phyloP scores from a whole-genome alignment of 2,888 invertebrate species.

The Eudasyphora cyanicolor region DNA sequence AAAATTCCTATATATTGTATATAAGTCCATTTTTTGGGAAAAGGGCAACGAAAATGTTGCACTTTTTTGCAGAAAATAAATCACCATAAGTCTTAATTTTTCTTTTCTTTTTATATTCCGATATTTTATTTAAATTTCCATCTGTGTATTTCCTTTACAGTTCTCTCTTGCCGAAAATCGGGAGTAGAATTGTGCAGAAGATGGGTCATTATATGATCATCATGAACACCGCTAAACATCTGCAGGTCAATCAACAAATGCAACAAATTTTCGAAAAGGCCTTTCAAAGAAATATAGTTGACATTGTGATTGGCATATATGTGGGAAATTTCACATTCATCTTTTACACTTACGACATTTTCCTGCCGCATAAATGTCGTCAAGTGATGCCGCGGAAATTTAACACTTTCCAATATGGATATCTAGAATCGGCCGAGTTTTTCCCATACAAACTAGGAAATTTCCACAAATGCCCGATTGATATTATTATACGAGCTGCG shows the following conservation, averaged over 20 bases:
- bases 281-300: conserved; percentile 41
- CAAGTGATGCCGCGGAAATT: conserved; percentile 31
- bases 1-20: too few relatives aligned
- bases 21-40: too few relatives aligned
- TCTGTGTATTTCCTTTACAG: too few relatives aligned
- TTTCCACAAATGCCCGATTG: conserved; percentile 50
- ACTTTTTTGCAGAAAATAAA: too few relatives aligned
- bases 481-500: conserved; percentile 33
- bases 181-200: not conserved
- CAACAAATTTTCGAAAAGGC: conserved; percentile 44
- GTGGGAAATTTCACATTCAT: not conserved
- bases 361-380: conserved; percentile 40
- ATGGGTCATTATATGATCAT: conserved; percentile 50
- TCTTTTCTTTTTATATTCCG: too few relatives aligned
- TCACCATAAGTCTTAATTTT: too few relatives aligned
- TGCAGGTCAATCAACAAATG: not conserved
- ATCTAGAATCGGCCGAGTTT: conserved; percentile 29
- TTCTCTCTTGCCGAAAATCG: not conserved
- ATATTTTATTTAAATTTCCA: too few relatives aligned
- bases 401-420: conserved; percentile 46
- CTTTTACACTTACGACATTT: conserved; percentile 42
- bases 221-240: conserved; percentile 7
- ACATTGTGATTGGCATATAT: conserved; percentile 46
- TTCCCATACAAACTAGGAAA: conserved; percentile 49
- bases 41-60: too few relatives aligned